These are phyloP conservation scores for Acleris holmiana DNA, from an alignment of 2,888 invertebrate species.

Conservation along the genomic window DNA sequence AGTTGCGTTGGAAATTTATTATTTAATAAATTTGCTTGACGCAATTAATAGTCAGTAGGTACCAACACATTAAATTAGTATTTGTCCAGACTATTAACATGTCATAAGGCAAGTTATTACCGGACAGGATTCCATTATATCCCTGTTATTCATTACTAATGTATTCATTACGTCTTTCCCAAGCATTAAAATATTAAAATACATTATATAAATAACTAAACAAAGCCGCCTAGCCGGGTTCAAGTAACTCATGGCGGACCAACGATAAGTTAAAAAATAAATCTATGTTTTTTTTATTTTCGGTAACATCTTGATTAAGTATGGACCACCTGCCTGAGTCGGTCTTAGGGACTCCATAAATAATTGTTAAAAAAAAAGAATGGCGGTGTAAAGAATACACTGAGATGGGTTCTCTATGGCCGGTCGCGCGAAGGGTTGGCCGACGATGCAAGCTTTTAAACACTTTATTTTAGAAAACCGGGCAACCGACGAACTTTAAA, in stretches of 20 bases:
- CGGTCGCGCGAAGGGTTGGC: constrained; percentile 35
- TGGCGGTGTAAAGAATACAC: constrained; percentile 75
- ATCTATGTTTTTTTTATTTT: constrained; percentile 74
- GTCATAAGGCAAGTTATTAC: constrained; percentile 65
- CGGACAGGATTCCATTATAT: constrained; percentile 64
- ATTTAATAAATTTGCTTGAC: constrained; percentile 19
- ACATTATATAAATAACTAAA: constrained; percentile 74
- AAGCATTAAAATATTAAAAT: constrained; percentile 77
- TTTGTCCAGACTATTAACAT: constrained; percentile 70
- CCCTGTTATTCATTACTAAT: constrained; percentile 73
- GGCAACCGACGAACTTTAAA: too few species aligned
- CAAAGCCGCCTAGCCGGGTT: constrained; percentile 63
- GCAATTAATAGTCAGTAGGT: constrained; percentile 49
- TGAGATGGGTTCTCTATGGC: constrained; percentile 68
- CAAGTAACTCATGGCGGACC: constrained; percentile 71
- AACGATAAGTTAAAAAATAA: constrained; percentile 75
- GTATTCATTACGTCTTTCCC: constrained; percentile 81
- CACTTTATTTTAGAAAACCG: too few species aligned
- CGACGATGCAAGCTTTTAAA: background rate
- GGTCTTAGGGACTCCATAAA: constrained; percentile 73
- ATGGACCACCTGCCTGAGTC: constrained; percentile 79
- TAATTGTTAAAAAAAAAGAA: constrained; percentile 73
- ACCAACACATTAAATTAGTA: constrained; percentile 60
- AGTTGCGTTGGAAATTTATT: constrained; percentile 15
- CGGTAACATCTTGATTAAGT: constrained; percentile 84